Evolutionary conservation across 2,888 invertebrate species (phyloP).

Genomic region (Palloptera scutellata): DNA sequence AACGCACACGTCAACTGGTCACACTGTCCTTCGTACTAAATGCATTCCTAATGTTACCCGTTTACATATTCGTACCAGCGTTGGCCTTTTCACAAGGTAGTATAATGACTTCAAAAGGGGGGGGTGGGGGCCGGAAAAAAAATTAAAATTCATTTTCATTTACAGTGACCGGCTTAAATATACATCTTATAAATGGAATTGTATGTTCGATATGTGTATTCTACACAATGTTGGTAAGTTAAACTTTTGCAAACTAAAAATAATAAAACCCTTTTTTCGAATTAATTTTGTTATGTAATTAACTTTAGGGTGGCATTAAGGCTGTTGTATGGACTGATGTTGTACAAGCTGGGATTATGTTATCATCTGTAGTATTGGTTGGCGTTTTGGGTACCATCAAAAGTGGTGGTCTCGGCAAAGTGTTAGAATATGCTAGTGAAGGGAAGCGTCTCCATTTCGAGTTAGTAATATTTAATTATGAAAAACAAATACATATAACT

Average conservation of each 20-base stretch:
- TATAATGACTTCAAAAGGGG: conserved; percentile 21
- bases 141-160: conserved; percentile 43
- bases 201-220: conserved; percentile 68
- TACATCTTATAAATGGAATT: conserved; percentile 67
- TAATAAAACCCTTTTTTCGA: neutral
- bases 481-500: neutral
- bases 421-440: conserved; percentile 56
- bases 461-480: conserved; percentile 47
- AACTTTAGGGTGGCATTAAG: conserved; percentile 65
- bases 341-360: conserved; percentile 64
- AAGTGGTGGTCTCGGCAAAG: conserved; percentile 61
- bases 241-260: neutral
- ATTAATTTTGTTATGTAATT: neutral
- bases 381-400: conserved; percentile 61
- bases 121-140: no score
- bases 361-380: conserved; percentile 61
- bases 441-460: conserved; percentile 62
- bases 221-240: conserved; percentile 66
- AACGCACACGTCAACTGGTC: conserved; percentile 52
- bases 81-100: conserved; percentile 61
- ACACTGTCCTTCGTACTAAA: conserved; percentile 56
- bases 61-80: conserved; percentile 58
- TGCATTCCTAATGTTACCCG: conserved; percentile 54
- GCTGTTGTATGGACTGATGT: conserved; percentile 68
- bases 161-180: conserved; percentile 68